Evolutionary conservation across 1,140 invertebrate species (phyloP).

Genomic region (Copidosoma floridanum): DNA sequence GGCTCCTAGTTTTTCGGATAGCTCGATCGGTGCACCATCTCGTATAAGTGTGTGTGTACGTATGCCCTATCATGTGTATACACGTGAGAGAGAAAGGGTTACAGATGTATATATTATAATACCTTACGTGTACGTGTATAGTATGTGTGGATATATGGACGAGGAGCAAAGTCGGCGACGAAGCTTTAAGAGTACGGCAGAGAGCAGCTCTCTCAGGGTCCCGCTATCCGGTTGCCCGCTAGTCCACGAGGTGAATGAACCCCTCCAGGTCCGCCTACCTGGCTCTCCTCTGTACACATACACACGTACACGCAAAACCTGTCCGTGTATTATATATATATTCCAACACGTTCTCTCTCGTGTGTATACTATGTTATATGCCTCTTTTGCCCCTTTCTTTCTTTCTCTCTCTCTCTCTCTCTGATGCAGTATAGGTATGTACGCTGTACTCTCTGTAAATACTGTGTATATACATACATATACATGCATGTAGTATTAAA

Average conservation of each 20-base stretch:
- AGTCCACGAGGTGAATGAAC: slow-evolving; percentile 51
- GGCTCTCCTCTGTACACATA: too few relatives aligned
- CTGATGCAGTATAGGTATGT: slow-evolving; percentile 19
- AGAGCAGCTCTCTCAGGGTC: slow-evolving; percentile 39
- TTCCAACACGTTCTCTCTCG: too few relatives aligned
- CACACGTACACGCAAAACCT: too few relatives aligned
- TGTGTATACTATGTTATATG: background rate
- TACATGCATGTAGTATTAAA: too few relatives aligned
- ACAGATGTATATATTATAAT: too few relatives aligned
- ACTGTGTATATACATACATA: slow-evolving; percentile 25
- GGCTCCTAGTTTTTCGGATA: too few relatives aligned
- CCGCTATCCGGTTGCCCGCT: slow-evolving; percentile 54
- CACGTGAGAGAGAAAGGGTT: background rate
- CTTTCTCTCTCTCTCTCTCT: too few relatives aligned
- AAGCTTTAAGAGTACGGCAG: background rate
- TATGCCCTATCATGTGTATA: background rate
- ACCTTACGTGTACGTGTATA: background rate
- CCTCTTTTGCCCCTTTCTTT: background rate
- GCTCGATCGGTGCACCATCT: too few relatives aligned
- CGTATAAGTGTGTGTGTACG: too few relatives aligned
- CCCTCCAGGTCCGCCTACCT: slow-evolving; percentile 51
- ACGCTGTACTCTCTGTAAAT: slow-evolving; percentile 48
- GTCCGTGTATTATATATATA: too few relatives aligned
- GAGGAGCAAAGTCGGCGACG: background rate
- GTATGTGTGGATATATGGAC: background rate